These are phyloP conservation scores for Neocloeon triangulifer DNA, from an alignment of 1,140 invertebrate genomes.

Conservation along the genomic window DNA sequence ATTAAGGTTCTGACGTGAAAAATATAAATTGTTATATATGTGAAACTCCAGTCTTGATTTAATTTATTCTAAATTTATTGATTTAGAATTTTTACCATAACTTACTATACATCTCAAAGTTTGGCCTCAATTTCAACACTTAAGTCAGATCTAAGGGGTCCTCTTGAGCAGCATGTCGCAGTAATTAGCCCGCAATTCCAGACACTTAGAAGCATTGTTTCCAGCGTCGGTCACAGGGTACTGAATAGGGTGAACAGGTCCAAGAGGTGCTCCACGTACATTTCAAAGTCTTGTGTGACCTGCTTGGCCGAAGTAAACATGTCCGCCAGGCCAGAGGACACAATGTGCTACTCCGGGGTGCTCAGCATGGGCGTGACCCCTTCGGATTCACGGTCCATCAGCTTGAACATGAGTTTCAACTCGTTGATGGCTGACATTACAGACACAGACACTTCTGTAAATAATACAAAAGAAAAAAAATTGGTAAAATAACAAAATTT, in stretches of 20 bases:
- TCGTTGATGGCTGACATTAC: too few species aligned
- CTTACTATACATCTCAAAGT: slow-evolving; percentile 70
- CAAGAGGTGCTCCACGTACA: slow-evolving; percentile 91
- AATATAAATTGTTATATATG: too few species aligned
- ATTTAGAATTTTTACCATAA: slow-evolving; percentile 12
- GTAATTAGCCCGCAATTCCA: slow-evolving; percentile 96
- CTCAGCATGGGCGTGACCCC: slow-evolving; percentile 82
- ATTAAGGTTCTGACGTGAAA: too few species aligned
- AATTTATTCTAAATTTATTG: too few species aligned
- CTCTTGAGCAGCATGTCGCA: slow-evolving; percentile 98
- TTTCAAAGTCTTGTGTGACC: slow-evolving; percentile 92
- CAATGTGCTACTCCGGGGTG: slow-evolving; percentile 83
- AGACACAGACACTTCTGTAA: too few species aligned
- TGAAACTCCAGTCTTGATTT: too few species aligned
- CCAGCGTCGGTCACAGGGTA: slow-evolving; percentile 71
- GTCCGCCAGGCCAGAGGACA: slow-evolving; percentile 78
- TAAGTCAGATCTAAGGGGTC: slow-evolving; percentile 88
- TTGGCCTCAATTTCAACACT: slow-evolving; percentile 92
- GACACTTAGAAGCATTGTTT: slow-evolving; percentile 96
- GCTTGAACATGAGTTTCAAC: slow-evolving; percentile 78
- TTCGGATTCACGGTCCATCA: slow-evolving; percentile 83
- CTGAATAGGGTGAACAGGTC: slow-evolving; percentile 87
- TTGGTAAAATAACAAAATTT: too few species aligned
- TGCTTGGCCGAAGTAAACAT: slow-evolving; percentile 92
- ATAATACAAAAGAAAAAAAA: too few species aligned